A percentile compares a stretch with the other conserved stretches of the same genome.
These are phyloP conservation scores for Vireo altiloquus DNA, from an alignment of 2,113 vertebrate genomes.

Conservation along the genomic window DNA sequence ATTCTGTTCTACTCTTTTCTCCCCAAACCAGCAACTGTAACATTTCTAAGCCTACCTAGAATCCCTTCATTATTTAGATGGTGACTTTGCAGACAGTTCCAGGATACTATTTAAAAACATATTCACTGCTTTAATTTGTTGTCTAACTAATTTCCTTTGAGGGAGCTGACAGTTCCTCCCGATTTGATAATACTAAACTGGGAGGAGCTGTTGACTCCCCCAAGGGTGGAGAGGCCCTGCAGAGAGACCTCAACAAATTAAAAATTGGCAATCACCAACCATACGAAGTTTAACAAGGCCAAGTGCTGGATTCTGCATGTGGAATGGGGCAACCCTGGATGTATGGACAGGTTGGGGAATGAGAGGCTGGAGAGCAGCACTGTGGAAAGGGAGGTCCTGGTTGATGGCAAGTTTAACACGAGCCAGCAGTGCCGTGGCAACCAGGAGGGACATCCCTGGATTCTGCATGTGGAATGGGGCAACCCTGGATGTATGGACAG, in stretches of 20 bases:
- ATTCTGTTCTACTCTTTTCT: neutral
- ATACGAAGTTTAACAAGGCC: no score
- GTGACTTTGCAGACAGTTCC: neutral
- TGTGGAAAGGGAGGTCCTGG: neutral
- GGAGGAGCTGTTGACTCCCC: neutral
- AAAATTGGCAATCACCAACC: neutral
- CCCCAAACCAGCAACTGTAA: neutral
- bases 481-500: neutral
- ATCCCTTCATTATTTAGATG: neutral
- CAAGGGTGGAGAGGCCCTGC: neutral
- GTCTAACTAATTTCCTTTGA: neutral
- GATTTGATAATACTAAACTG: neutral
- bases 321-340: neutral
- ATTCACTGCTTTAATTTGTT: neutral
- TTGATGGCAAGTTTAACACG: rapidly evolving
- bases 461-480: no score
- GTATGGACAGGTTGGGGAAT: neutral
- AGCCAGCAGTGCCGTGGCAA: neutral
- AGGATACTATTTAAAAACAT: neutral
- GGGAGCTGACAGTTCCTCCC: neutral
- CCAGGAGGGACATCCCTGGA: neutral
- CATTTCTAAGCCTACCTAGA: neutral
- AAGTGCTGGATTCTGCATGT: neutral
- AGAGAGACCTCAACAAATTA: neutral
- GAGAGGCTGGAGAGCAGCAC: neutral